A percentile compares a stretch with the other conserved stretches of the same genome.
phyloP scores from a whole-genome alignment of 2,113 vertebrate genomes.

The Ammodytes marinus region DNA sequence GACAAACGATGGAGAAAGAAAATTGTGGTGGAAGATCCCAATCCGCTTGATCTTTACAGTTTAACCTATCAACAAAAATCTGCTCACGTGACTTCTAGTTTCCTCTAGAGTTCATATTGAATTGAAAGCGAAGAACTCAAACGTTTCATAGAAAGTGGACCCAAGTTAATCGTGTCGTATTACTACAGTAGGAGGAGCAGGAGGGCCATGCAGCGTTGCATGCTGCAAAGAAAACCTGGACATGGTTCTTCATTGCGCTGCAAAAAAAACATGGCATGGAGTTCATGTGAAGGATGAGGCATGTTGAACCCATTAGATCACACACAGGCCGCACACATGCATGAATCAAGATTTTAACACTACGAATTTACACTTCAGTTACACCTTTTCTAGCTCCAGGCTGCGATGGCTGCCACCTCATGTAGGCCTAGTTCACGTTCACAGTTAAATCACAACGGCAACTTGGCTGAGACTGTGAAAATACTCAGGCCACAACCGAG shows the following conservation, averaged over 20 bases:
- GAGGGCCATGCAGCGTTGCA: background rate
- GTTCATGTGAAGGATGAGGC: accelerated
- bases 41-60: conserved; percentile 21
- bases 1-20: conserved; percentile 17
- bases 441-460: conserved; percentile 10
- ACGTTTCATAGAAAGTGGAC: conserved; percentile 6
- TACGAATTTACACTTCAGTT: background rate
- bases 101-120: background rate
- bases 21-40: conserved; percentile 27
- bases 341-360: background rate
- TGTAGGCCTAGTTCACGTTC: background rate
- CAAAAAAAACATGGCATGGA: conserved; percentile 66
- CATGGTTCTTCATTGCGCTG: background rate
- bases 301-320: background rate
- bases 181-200: conserved; percentile 22
- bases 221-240: conserved; percentile 61
- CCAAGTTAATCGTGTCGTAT: background rate
- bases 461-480: conserved; percentile 44
- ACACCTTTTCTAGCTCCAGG: background rate
- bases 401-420: background rate
- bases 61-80: background rate
- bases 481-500: conserved; percentile 44
- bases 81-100: background rate
- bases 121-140: background rate
- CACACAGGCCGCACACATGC: background rate